A percentile compares a stretch with the other conserved stretches of the same genome.
These are phyloP conservation scores for Drosophila sucinea DNA, from an alignment of 1,140 invertebrate species.

Conservation along the genomic window DNA sequence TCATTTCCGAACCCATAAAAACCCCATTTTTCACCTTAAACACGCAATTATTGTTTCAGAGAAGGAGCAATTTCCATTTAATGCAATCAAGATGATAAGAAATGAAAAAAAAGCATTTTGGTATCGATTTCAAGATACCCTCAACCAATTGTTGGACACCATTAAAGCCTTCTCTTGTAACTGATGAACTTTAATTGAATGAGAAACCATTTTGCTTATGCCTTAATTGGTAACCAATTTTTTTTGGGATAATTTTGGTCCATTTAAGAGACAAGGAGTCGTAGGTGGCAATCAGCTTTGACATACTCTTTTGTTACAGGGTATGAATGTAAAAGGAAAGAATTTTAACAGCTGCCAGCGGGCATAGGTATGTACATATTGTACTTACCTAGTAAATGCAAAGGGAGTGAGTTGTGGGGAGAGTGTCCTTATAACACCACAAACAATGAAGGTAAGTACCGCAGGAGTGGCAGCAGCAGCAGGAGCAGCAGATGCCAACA, in stretches of 20 bases:
- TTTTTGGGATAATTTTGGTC: too few relatives aligned
- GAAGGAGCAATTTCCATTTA: conserved; percentile 69
- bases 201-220: too few relatives aligned
- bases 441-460: conserved; percentile 52
- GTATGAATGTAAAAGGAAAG: conserved; percentile 10
- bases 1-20: conserved; percentile 65
- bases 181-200: too few relatives aligned
- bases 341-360: conserved; percentile 49
- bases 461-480: conserved; percentile 20
- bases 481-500: conserved; percentile 46
- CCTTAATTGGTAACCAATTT: too few relatives aligned
- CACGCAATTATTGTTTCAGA: conserved; percentile 67
- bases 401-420: not conserved
- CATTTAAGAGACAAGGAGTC: too few relatives aligned
- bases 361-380: conserved; percentile 29
- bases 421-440: conserved; percentile 44
- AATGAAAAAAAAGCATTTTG: conserved; percentile 11
- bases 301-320: not conserved
- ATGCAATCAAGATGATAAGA: conserved; percentile 73
- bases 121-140: not conserved
- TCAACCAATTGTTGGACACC: not conserved
- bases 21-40: conserved; percentile 65
- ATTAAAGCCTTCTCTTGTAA: too few relatives aligned
- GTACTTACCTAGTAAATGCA: not conserved
- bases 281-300: too few relatives aligned